Conservation (phyloP, 2,797 vertebrate species). For the Ptychobarbus kaznakovi region DNA sequence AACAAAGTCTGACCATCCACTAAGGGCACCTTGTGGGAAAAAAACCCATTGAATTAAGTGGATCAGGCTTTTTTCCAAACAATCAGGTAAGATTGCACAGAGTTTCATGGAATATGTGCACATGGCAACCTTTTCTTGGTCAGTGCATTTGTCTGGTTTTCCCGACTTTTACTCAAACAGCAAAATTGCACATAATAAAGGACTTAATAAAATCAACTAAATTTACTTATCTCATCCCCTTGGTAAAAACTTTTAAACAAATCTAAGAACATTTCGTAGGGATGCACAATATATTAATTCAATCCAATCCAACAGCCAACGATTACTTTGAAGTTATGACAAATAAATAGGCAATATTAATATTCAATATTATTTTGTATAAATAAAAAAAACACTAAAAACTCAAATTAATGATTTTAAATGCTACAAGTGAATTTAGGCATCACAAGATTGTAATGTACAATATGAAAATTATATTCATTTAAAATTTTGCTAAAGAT, state of each 20-base stretch:
- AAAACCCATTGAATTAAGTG: slow-evolving; percentile 21
- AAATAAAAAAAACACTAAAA: neutral
- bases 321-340: neutral
- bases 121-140: neutral
- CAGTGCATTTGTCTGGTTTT: neutral
- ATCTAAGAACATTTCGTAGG: neutral
- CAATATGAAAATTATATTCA: neutral
- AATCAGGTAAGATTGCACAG: neutral
- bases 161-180: neutral
- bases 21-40: slow-evolving; percentile 24
- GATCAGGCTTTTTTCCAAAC: slow-evolving; percentile 14
- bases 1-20: slow-evolving; percentile 33
- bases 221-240: no score
- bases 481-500: neutral
- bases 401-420: neutral
- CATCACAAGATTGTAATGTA: neutral
- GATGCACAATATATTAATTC: neutral
- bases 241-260: neutral
- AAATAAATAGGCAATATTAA: neutral
- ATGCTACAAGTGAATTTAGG: neutral
- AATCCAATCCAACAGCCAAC: neutral
- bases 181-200: neutral
- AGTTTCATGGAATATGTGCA: neutral
- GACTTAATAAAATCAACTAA: neutral
- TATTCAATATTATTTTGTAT: neutral